Conservation (phyloP, 1,140 invertebrate species). For the Euura lappo region DNA sequence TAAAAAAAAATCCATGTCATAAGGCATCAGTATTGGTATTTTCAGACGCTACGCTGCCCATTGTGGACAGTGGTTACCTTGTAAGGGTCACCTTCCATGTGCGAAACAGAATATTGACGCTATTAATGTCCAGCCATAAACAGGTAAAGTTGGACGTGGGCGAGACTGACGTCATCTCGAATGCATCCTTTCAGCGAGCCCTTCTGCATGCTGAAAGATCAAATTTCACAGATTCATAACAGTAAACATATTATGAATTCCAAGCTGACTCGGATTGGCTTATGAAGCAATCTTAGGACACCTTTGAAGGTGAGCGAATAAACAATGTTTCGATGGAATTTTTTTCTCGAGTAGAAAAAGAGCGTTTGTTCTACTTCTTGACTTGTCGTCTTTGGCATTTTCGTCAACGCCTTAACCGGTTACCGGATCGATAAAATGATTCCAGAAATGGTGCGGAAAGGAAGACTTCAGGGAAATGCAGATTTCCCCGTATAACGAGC, state of each 20-base stretch:
- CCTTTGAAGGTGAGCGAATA: no score
- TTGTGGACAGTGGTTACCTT: neutral
- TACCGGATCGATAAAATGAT: neutral
- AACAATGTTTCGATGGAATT: no score
- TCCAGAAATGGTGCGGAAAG: neutral
- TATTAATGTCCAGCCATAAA: neutral
- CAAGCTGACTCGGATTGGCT: no score
- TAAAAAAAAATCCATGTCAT: neutral
- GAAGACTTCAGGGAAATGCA: neutral
- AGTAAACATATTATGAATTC: no score
- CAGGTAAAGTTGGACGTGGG: neutral
- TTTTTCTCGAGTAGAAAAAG: no score
- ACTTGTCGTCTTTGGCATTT: no score
- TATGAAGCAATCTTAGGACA: no score
- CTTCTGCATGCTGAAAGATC: neutral
- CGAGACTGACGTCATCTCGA: neutral
- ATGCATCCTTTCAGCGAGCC: neutral
- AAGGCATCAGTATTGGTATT: neutral
- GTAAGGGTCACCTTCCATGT: neutral
- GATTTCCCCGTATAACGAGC: neutral
- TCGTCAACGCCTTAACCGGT: neutral
- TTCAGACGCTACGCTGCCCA: neutral
- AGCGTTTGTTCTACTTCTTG: no score
- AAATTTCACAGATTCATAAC: no score
- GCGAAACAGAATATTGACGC: neutral